phyloP scores from a whole-genome alignment of 2,113 vertebrate species.

The Hystrix brachyura region DNA sequence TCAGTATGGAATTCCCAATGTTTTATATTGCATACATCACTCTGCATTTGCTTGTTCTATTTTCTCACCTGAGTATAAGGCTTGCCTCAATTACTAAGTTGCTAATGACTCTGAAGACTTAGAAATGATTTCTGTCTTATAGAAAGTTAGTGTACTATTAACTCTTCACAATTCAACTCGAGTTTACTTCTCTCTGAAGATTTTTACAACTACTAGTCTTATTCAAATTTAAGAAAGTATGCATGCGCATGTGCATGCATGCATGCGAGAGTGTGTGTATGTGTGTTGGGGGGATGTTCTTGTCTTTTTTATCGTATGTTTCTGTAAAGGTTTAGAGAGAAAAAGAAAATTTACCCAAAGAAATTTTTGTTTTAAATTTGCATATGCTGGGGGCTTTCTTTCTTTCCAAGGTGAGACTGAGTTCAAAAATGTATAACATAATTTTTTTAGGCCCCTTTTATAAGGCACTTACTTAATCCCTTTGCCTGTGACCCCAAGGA shows the following conservation, averaged over 20 bases:
- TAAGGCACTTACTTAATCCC: neutral
- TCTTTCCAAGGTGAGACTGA: neutral
- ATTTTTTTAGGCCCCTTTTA: neutral
- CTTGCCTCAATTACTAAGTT: neutral
- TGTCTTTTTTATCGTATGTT: neutral
- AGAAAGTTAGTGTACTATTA: neutral
- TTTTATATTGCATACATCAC: neutral
- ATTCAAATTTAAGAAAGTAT: neutral
- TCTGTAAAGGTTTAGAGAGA: neutral
- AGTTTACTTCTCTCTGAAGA: neutral
- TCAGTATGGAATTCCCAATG: neutral
- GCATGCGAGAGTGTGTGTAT: neutral
- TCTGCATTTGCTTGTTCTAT: neutral
- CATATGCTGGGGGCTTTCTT: neutral
- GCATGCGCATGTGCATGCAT: neutral
- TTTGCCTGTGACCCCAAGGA: neutral
- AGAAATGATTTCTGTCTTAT: neutral
- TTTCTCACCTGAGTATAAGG: neutral
- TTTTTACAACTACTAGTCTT: neutral
- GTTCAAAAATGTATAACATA: neutral
- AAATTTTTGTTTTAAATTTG: neutral
- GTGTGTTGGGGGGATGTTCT: neutral
- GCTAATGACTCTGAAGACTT: neutral
- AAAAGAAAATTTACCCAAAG: neutral
- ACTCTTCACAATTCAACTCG: neutral